phyloP scores from a whole-genome alignment of 35 echinoderm and acorn worm species.

The Ophiothrix spiculata region DNA sequence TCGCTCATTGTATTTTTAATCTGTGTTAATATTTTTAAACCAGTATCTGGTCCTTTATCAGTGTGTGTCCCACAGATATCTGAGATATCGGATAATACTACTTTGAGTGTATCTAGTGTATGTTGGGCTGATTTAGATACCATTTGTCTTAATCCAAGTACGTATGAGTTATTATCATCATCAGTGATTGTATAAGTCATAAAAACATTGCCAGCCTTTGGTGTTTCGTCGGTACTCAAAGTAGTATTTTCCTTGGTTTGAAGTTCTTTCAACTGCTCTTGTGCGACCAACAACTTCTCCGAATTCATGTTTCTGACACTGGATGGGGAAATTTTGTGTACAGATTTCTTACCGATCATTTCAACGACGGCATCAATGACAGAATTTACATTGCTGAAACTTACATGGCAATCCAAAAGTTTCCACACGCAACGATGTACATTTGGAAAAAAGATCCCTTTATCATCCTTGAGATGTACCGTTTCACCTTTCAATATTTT shows the following conservation, averaged over 20 bases:
- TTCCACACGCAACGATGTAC: background rate
- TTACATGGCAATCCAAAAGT: background rate
- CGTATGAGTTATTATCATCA: background rate
- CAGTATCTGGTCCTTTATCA: background rate
- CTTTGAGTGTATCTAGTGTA: conserved; percentile 22
- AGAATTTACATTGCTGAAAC: background rate
- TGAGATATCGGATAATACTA: conserved; percentile 5
- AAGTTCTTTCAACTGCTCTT: background rate
- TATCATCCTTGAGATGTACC: too few species aligned
- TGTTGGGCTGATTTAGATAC: too few species aligned
- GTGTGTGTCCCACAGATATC: background rate
- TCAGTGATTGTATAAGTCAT: conserved; percentile 17
- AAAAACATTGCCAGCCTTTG: background rate
- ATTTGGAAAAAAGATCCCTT: background rate
- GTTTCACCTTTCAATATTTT: too few species aligned
- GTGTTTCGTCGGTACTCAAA: background rate
- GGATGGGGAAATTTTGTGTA: background rate
- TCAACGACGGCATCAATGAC: background rate
- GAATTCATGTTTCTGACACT: conserved; percentile 13
- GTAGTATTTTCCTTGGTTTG: background rate
- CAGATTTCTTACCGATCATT: background rate
- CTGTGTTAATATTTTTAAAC: conserved; percentile 6
- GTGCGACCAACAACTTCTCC: conserved; percentile 8
- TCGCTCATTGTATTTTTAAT: conserved; percentile 43
- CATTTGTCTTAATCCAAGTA: conserved; percentile 35